phyloP scores from a whole-genome alignment of 2,797 vertebrate species.

The Tachyglossus aculeatus region DNA sequence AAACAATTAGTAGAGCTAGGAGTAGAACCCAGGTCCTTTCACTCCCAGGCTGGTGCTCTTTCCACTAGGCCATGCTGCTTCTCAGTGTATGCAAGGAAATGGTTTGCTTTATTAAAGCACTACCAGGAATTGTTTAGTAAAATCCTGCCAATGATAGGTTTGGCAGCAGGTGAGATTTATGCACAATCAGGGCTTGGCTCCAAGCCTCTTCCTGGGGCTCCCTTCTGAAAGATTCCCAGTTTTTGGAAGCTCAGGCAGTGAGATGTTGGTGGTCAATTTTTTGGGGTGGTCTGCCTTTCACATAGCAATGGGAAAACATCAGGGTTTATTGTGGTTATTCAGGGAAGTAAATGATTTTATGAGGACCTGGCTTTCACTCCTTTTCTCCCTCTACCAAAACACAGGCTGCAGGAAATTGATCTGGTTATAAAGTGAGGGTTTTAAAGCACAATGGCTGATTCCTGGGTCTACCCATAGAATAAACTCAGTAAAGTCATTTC shows the following conservation, averaged over 20 bases:
- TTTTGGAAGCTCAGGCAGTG: neutral
- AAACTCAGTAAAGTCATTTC: conserved; percentile 23
- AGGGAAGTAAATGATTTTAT: conserved; percentile 18
- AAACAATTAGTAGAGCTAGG: too few species aligned
- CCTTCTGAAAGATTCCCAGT: too few species aligned
- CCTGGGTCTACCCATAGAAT: conserved; percentile 1
- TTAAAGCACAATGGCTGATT: conserved; percentile 29
- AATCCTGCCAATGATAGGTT: too few species aligned
- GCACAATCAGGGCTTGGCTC: too few species aligned
- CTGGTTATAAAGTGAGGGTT: conserved; percentile 30
- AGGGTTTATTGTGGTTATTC: neutral
- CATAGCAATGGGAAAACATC: conserved; percentile 15
- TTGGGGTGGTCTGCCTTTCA: neutral
- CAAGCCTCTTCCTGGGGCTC: too few species aligned
- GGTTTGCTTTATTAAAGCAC: too few species aligned
- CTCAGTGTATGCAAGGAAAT: too few species aligned
- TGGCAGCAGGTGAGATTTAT: too few species aligned
- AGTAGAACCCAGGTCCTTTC: too few species aligned
- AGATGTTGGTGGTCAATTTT: neutral
- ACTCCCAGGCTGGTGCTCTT: too few species aligned
- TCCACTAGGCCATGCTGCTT: too few species aligned
- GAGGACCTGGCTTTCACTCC: neutral
- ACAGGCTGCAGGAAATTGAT: conserved; percentile 23
- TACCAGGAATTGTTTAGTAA: too few species aligned
- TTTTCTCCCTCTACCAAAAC: neutral